These are phyloP conservation scores for Lumbricus terrestris DNA, from an alignment of 2,888 invertebrate species.

Conservation along the genomic window DNA sequence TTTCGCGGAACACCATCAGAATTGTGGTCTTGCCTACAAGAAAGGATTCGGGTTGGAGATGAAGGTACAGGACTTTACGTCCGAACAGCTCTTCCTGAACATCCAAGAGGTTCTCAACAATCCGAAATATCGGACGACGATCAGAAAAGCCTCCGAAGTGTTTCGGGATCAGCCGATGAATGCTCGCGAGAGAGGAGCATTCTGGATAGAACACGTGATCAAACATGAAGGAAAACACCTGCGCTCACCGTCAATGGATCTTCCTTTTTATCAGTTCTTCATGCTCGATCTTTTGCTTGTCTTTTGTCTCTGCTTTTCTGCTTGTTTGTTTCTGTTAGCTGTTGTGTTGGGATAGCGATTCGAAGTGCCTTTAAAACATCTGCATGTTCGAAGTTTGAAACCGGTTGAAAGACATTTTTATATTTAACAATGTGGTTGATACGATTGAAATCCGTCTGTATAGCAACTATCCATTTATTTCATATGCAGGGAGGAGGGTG, in stretches of 20 bases:
- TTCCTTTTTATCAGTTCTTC: conserved; percentile 42
- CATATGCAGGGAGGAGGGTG: too few relatives aligned
- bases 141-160: conserved; percentile 36
- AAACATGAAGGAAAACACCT: conserved; percentile 44
- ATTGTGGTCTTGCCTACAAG: conserved; percentile 30
- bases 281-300: conserved; percentile 36
- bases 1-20: conserved; percentile 38
- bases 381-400: too few relatives aligned
- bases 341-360: too few relatives aligned
- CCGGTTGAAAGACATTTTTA: too few relatives aligned
- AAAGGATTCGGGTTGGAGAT: conserved; percentile 40
- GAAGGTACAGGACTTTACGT: conserved; percentile 32
- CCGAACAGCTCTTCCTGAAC: conserved; percentile 31
- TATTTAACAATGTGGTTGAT: too few relatives aligned
- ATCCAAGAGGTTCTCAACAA: conserved; percentile 36
- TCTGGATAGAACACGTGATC: conserved; percentile 45
- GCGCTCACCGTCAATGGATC: conserved; percentile 36
- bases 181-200: conserved; percentile 40
- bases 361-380: too few relatives aligned
- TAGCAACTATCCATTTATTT: too few relatives aligned
- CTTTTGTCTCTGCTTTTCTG: conserved; percentile 10
- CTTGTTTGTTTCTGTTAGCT: background rate
- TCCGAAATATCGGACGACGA: conserved; percentile 31
- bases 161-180: conserved; percentile 30
- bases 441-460: too few relatives aligned